Evolutionary conservation across 2,113 vertebrate species (phyloP).

Genomic region (Agapornis roseicollis): DNA sequence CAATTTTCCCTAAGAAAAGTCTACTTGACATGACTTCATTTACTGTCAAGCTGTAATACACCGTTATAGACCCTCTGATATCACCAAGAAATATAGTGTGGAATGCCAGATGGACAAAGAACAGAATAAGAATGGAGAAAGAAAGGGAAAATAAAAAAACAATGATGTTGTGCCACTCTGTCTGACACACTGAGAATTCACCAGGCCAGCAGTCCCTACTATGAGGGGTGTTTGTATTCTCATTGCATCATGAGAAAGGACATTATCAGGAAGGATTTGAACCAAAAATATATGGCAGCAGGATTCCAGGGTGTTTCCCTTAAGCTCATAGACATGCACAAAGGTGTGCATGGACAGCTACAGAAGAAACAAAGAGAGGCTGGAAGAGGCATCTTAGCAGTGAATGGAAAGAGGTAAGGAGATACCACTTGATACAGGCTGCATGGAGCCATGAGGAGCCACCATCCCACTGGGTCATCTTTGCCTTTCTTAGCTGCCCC

Average conservation of each 20-base stretch:
- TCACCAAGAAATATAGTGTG: not conserved
- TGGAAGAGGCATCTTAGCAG: not conserved
- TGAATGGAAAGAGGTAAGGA: not conserved
- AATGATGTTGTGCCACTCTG: fast-evolving
- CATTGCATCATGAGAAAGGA: not conserved
- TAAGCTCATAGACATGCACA: not conserved
- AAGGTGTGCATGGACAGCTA: not conserved
- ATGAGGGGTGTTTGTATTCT: not conserved
- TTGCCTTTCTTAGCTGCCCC: not conserved
- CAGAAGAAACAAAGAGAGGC: not conserved
- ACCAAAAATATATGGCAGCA: not conserved
- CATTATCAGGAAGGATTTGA: not conserved
- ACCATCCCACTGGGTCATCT: not conserved
- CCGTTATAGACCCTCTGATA: not conserved
- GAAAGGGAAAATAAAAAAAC: not conserved
- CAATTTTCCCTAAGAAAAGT: not conserved
- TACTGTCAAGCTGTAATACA: not conserved
- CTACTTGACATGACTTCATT: not conserved
- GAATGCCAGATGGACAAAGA: not conserved
- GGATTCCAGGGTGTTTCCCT: not conserved
- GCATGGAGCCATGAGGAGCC: not conserved
- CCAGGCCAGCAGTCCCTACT: not conserved
- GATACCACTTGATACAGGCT: not conserved
- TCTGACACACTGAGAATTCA: not conserved
- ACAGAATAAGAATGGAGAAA: not conserved